Percentiles rank a stretch among this genome's conserved stretches.
These are phyloP conservation scores for Morpho achilles DNA, from an alignment of 2,888 invertebrate genomes.

Conservation along the genomic window DNA sequence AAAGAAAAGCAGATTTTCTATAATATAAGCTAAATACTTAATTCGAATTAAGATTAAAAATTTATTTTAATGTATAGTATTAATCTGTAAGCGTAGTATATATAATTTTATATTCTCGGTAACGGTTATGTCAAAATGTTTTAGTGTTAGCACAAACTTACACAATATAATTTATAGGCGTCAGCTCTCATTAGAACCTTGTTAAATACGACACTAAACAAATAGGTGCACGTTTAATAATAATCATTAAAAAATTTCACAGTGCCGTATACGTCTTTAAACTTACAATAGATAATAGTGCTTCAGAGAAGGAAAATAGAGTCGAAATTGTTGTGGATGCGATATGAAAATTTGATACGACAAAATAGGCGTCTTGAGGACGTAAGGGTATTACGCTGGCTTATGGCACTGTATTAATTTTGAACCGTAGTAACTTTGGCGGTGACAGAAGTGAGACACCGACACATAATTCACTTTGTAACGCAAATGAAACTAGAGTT, in stretches of 20 bases:
- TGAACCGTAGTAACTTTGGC: constrained; percentile 78
- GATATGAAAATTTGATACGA: constrained; percentile 66
- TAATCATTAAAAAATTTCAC: constrained; percentile 45
- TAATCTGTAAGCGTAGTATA: background rate
- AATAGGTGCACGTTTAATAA: constrained; percentile 77
- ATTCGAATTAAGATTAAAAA: no score
- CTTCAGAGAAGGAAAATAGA: constrained; percentile 32
- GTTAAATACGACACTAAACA: constrained; percentile 74
- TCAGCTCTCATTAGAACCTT: constrained; percentile 70
- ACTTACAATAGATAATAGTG: constrained; percentile 25
- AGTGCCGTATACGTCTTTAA: constrained; percentile 43
- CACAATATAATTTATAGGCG: constrained; percentile 57
- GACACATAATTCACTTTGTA: constrained; percentile 76
- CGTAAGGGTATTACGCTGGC: constrained; percentile 69
- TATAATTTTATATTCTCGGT: constrained; percentile 7
- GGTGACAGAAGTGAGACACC: constrained; percentile 79
- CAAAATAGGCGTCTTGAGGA: constrained; percentile 61
- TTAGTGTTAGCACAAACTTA: constrained; percentile 13
- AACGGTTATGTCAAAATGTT: constrained; percentile 4
- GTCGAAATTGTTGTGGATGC: constrained; percentile 33
- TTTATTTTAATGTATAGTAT: no score
- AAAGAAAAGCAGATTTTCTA: no score
- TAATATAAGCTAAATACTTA: no score
- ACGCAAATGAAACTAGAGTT: constrained; percentile 77
- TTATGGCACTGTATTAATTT: constrained; percentile 79